Percentiles rank a stretch among this genome's conserved stretches.
phyloP scores from a whole-genome alignment of 1,140 invertebrate genomes.

The Dolichoris vasculosae region DNA sequence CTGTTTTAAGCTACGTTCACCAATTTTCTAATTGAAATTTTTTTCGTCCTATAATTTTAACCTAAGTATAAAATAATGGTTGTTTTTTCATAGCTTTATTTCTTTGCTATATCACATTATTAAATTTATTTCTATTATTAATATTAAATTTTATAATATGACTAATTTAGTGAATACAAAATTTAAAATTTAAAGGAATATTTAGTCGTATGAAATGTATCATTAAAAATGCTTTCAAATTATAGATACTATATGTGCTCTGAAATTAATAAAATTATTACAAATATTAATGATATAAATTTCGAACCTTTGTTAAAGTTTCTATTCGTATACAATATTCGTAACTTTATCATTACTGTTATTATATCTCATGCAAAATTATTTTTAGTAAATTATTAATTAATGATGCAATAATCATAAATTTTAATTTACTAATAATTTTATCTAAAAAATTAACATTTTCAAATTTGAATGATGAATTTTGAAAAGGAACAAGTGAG shows the following conservation, averaged over 20 bases:
- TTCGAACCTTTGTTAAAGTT: too few relatives aligned
- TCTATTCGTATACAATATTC: background rate
- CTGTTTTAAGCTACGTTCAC: background rate
- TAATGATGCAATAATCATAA: background rate
- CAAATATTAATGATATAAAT: too few relatives aligned
- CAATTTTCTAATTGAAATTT: slow-evolving; percentile 41
- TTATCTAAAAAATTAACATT: background rate
- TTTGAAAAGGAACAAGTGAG: background rate
- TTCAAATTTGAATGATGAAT: background rate
- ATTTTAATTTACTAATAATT: background rate
- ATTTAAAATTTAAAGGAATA: too few relatives aligned
- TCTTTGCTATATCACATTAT: too few relatives aligned
- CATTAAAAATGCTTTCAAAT: too few relatives aligned
- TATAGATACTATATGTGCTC: too few relatives aligned
- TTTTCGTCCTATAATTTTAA: background rate
- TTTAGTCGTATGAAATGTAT: too few relatives aligned
- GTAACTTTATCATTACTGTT: background rate
- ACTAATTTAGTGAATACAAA: too few relatives aligned
- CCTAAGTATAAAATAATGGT: background rate
- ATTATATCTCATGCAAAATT: background rate
- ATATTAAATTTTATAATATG: too few relatives aligned
- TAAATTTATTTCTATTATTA: too few relatives aligned
- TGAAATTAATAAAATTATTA: too few relatives aligned
- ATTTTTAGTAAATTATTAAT: background rate
- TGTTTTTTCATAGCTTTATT: background rate